A percentile compares a stretch with the other conserved stretches of the same genome.
Evolutionary conservation across 2,888 invertebrate species (phyloP).

Genomic region (Drosophila multiciliata): DNA sequence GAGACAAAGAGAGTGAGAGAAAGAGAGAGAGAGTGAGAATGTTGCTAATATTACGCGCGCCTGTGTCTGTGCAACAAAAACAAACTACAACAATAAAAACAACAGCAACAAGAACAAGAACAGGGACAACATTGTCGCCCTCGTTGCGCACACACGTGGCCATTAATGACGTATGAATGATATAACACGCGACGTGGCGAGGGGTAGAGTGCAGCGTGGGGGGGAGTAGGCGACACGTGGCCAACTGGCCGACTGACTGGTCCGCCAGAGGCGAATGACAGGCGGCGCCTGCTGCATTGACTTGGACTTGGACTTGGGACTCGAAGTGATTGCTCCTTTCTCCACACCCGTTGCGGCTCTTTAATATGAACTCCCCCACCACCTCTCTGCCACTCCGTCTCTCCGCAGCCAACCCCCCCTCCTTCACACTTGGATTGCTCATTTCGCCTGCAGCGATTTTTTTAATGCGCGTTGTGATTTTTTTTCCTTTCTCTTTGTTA

Average conservation of each 20-base stretch:
- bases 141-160: constrained; percentile 82
- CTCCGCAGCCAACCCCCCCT: not conserved
- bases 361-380: constrained; percentile 43
- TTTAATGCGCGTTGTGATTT: constrained; percentile 27
- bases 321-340: constrained; percentile 63
- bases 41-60: constrained; percentile 71
- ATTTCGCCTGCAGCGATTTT: constrained; percentile 64
- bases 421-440: constrained; percentile 55
- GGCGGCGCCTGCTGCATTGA: constrained; percentile 41
- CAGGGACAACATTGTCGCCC: constrained; percentile 32
- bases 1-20: not conserved
- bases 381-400: not conserved
- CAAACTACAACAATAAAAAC: constrained; percentile 66
- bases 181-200: constrained; percentile 84
- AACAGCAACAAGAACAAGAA: not conserved
- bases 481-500: constrained; percentile 10
- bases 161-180: constrained; percentile 86
- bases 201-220: constrained; percentile 1
- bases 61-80: constrained; percentile 66
- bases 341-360: constrained; percentile 44
- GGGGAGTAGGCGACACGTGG: constrained; percentile 65
- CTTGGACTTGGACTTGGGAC: constrained; percentile 2
- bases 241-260: constrained; percentile 63
- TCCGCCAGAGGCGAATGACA: constrained; percentile 66
- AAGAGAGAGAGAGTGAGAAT: constrained; percentile 16